Conservation (phyloP, 2,797 vertebrate genomes). For the Enteromius argenteus region DNA sequence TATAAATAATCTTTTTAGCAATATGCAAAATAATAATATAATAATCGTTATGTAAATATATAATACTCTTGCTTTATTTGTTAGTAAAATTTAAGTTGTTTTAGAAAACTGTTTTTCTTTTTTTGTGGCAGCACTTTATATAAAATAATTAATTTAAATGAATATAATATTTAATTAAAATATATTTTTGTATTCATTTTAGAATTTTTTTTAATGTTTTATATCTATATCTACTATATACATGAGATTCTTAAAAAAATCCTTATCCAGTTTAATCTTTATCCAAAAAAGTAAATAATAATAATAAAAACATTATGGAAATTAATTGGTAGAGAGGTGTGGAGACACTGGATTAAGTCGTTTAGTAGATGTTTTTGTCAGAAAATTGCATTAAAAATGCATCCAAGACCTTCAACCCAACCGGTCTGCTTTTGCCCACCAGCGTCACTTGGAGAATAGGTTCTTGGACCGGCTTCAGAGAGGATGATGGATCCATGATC, state of each 20-base stretch:
- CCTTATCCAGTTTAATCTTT: neutral
- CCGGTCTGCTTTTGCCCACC: neutral
- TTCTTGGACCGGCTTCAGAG: neutral
- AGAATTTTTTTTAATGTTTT: neutral
- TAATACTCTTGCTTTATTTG: too few species aligned
- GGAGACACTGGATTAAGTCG: neutral
- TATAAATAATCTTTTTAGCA: neutral
- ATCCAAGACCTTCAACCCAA: neutral
- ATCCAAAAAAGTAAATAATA: neutral
- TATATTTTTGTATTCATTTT: neutral
- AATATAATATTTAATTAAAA: neutral
- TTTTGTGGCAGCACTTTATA: neutral
- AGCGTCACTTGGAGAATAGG: neutral
- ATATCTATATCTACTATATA: neutral
- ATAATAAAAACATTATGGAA: neutral
- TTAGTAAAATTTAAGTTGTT: too few species aligned
- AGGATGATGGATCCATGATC: slow-evolving; percentile 35
- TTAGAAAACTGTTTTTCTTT: neutral
- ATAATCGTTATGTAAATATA: too few species aligned
- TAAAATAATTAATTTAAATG: neutral
- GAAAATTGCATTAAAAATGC: neutral
- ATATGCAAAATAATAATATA: neutral
- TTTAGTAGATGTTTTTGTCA: neutral
- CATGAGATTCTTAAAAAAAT: neutral
- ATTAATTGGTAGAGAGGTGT: neutral